Evolutionary conservation across 2,113 vertebrate species (phyloP).

Genomic region (Oceanites oceanicus): DNA sequence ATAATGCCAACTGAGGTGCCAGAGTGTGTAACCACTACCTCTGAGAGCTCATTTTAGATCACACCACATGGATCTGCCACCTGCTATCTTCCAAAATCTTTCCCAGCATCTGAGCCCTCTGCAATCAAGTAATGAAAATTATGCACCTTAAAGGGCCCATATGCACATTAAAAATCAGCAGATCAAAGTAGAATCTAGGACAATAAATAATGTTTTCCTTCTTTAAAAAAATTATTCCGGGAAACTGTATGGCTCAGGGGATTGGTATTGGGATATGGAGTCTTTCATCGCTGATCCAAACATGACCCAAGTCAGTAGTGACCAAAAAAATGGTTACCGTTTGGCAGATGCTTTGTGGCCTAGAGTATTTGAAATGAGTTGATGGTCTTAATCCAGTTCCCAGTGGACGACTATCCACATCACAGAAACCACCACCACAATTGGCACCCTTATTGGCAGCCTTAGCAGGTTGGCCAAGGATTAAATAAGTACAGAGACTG

Average conservation of each 20-base stretch:
- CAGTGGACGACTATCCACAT: conserved; percentile 65
- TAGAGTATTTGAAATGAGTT: conserved; percentile 59
- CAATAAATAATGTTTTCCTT: conserved; percentile 14
- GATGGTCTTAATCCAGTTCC: conserved; percentile 69
- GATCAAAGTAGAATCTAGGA: conserved; percentile 22
- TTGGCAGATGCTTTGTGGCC: conserved; percentile 68
- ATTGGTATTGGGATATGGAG: conserved; percentile 36
- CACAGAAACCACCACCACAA: conserved; percentile 71
- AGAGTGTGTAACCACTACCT: not conserved
- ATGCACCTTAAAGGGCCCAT: not conserved
- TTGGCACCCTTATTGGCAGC: conserved; percentile 61
- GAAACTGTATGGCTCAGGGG: conserved; percentile 42
- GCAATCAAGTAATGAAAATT: not conserved
- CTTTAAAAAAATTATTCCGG: conserved; percentile 40
- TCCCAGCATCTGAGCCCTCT: not conserved
- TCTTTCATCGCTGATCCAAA: conserved; percentile 66
- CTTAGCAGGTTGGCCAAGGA: conserved; percentile 57
- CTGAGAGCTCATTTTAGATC: not conserved
- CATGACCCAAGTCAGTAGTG: conserved; percentile 48
- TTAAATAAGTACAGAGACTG: conserved; percentile 58
- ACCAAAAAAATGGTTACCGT: conserved; percentile 48
- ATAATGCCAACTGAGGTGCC: not conserved
- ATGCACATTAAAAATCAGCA: not conserved
- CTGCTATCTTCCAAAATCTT: not conserved
- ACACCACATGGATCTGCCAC: not conserved